Conservation (phyloP, 2,888 invertebrate species). For the Oxyscelio sp. region DNA sequence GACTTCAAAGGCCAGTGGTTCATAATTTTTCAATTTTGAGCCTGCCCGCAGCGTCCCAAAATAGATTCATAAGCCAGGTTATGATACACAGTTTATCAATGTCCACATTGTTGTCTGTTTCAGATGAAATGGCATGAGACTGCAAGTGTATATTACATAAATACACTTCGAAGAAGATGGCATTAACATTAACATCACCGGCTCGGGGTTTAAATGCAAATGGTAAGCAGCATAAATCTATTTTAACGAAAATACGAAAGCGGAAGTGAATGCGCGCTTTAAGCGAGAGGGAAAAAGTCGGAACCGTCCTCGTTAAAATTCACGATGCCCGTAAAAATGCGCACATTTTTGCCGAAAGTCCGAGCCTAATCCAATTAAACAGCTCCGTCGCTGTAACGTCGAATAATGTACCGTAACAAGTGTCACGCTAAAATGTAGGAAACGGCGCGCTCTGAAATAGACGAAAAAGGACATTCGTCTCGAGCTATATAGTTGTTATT, state of each 20-base stretch:
- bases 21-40: conserved; percentile 3
- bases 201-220: conserved; percentile 86
- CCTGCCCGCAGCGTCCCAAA: conserved; percentile 26
- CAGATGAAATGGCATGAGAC: conserved; percentile 78
- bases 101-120: conserved; percentile 70
- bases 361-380: conserved; percentile 66
- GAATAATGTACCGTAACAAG: conserved; percentile 54
- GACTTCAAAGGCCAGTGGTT: background rate
- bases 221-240: conserved; percentile 79
- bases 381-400: conserved; percentile 50
- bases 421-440: conserved; percentile 37
- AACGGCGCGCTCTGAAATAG: conserved; percentile 28
- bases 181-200: too few relatives aligned
- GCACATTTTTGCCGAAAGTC: too few relatives aligned
- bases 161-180: too few relatives aligned
- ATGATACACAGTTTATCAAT: conserved; percentile 46
- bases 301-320: conserved; percentile 26
- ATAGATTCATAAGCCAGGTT: conserved; percentile 39
- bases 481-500: conserved; percentile 52
- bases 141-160: too few relatives aligned
- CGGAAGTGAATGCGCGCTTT: conserved; percentile 27
- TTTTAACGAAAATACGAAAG: conserved; percentile 36
- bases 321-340: too few relatives aligned
- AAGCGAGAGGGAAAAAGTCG: conserved; percentile 3
- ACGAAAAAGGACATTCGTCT: conserved; percentile 37